Conservation (phyloP, 2,113 vertebrate genomes). For the Podarcis raffonei region DNA sequence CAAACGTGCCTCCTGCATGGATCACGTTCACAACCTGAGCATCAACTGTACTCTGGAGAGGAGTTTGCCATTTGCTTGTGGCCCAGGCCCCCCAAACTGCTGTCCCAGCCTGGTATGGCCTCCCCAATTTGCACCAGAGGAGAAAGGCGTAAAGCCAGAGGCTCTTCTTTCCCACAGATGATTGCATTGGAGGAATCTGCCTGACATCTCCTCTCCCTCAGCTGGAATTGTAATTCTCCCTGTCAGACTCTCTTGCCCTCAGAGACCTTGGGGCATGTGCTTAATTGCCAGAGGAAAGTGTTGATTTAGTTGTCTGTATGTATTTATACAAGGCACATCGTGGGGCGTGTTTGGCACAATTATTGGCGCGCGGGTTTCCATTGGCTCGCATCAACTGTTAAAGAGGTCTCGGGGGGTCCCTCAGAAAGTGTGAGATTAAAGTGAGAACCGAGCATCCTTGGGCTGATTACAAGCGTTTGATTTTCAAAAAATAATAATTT, state of each 20-base stretch:
- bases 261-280: neutral
- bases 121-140: neutral
- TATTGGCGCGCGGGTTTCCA: accelerated
- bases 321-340: neutral
- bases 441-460: neutral
- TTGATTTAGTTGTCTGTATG: neutral
- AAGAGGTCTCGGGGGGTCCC: neutral
- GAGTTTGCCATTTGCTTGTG: neutral
- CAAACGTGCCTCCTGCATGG: too few relatives aligned
- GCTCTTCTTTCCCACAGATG: neutral
- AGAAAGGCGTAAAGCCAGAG: neutral
- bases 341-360: neutral
- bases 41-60: neutral
- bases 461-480: neutral
- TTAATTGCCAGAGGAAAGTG: accelerated
- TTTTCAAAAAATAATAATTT: neutral
- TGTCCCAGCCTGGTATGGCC: neutral
- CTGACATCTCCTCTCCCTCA: neutral
- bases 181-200: neutral
- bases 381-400: neutral
- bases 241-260: too few relatives aligned
- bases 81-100: neutral
- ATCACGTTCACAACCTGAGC: too few relatives aligned
- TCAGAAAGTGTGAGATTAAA: neutral
- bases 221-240: neutral